Percentiles rank a stretch among this genome's conserved stretches.
These are phyloP conservation scores for Toxotes lorentzi DNA, from an alignment of 2,797 vertebrate species.

Conservation along the genomic window DNA sequence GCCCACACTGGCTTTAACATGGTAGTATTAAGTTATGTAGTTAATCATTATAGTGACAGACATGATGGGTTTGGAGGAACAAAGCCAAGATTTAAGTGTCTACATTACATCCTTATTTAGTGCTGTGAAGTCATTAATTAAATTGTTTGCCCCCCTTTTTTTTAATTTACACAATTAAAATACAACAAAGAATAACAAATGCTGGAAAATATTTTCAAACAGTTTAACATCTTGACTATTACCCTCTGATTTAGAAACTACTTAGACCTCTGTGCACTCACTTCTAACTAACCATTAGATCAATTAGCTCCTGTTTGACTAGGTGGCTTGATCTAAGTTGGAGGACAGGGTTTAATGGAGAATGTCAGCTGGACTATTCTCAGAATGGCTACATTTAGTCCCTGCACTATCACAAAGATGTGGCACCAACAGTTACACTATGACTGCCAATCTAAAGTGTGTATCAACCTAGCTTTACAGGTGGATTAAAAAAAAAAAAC, in stretches of 20 bases:
- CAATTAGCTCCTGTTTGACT: slow-evolving; percentile 57
- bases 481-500: slow-evolving; percentile 1
- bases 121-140: neutral
- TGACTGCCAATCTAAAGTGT: slow-evolving; percentile 21
- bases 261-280: neutral
- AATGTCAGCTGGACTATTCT: slow-evolving; percentile 85
- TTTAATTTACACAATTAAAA: neutral
- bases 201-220: neutral
- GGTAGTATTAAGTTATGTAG: neutral
- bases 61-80: neutral
- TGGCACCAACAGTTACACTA: slow-evolving; percentile 41
- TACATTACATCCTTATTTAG: neutral
- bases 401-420: slow-evolving; percentile 70
- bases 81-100: neutral
- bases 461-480: slow-evolving; percentile 6
- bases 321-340: slow-evolving; percentile 50
- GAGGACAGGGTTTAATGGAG: slow-evolving; percentile 75
- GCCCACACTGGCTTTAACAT: neutral
- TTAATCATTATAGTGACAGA: neutral
- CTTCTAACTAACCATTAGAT: slow-evolving; percentile 35
- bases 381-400: slow-evolving; percentile 82
- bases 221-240: neutral
- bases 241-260: neutral
- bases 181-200: neutral
- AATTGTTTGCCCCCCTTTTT: neutral